Evolutionary conservation across 2,113 vertebrate species (phyloP).

Genomic region (Psittacus erithacus): DNA sequence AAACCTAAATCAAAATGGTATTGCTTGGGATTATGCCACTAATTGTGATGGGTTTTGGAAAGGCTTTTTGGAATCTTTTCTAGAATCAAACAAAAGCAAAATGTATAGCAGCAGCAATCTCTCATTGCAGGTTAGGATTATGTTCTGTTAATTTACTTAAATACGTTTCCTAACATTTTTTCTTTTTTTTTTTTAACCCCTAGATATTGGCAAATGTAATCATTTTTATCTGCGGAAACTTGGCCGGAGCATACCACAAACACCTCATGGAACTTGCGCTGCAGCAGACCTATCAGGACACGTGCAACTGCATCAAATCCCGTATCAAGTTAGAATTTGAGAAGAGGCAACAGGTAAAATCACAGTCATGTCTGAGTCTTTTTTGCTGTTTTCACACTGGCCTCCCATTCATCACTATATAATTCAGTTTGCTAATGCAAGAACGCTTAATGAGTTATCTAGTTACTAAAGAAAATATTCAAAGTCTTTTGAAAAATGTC

Average conservation of each 20-base stretch:
- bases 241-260: conserved; percentile 96
- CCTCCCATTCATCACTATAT: rapidly evolving
- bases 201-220: conserved; percentile 96
- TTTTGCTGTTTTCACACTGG: not conserved
- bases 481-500: not conserved
- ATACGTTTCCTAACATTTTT: not conserved
- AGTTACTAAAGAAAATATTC: not conserved
- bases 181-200: not conserved
- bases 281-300: conserved; percentile 95
- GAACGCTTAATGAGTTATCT: not conserved
- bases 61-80: not conserved
- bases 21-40: not conserved
- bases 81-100: not conserved
- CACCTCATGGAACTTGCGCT: conserved; percentile 95
- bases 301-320: conserved; percentile 97
- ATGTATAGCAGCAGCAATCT: not conserved
- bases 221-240: conserved; percentile 95
- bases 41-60: not conserved
- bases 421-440: not conserved
- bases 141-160: not conserved
- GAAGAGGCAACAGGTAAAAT: conserved; percentile 92
- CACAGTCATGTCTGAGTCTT: not conserved
- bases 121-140: not conserved
- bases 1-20: not conserved
- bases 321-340: conserved; percentile 98